phyloP scores from a whole-genome alignment of 2,888 invertebrate genomes.

The Platynereis dumerilii region DNA sequence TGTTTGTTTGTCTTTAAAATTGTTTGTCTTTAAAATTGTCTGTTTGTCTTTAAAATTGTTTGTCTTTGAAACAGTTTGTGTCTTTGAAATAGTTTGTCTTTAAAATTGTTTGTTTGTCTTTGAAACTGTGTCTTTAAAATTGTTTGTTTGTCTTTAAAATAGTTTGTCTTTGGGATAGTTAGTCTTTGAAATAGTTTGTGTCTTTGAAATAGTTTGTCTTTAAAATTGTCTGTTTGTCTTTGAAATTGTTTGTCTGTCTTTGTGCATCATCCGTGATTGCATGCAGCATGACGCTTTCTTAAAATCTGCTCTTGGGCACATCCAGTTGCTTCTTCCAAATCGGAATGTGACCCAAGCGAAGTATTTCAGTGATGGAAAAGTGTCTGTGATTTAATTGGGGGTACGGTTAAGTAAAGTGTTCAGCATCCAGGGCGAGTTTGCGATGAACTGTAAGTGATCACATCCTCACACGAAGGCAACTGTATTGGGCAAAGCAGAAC shows the following conservation, averaged over 20 bases:
- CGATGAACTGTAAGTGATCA: not conserved
- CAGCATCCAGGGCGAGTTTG: not conserved
- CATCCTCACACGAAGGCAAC: too few relatives aligned
- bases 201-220: not conserved
- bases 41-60: too few relatives aligned
- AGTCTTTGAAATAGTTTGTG: too few relatives aligned
- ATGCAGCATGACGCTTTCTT: slow-evolving; percentile 10
- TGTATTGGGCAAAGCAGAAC: not conserved
- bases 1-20: too few relatives aligned
- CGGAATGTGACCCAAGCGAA: not conserved
- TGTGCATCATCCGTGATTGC: not conserved
- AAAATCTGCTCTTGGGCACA: not conserved
- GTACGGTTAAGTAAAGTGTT: not conserved
- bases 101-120: too few relatives aligned
- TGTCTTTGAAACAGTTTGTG: too few relatives aligned
- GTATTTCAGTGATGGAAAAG: not conserved
- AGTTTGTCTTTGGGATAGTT: too few relatives aligned
- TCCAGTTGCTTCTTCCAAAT: not conserved
- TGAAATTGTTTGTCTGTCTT: not conserved
- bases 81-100: too few relatives aligned
- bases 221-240: not conserved
- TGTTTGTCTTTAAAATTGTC: too few relatives aligned
- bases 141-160: too few relatives aligned
- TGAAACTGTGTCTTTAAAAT: too few relatives aligned
- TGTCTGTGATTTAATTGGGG: not conserved